phyloP scores from a whole-genome alignment of 2,113 vertebrate species.

The Percopsis transmontana region DNA sequence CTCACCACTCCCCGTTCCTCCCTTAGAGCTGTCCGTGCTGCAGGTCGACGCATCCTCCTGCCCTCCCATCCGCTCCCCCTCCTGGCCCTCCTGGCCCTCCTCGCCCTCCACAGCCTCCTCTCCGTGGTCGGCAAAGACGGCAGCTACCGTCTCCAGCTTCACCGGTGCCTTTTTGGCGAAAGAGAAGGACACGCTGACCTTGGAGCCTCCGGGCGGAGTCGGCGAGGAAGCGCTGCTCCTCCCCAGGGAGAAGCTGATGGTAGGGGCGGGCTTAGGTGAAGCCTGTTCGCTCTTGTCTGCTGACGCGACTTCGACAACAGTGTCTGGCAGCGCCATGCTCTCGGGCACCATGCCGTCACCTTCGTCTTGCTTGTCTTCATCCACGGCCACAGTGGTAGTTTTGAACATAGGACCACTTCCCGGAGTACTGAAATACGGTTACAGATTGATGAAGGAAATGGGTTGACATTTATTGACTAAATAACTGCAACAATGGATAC shows the following conservation, averaged over 20 bases:
- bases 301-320: constrained; percentile 42
- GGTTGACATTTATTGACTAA: no score
- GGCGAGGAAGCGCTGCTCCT: constrained; percentile 81
- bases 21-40: constrained; percentile 76
- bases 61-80: constrained; percentile 76
- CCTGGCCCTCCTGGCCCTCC: constrained; percentile 76
- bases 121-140: constrained; percentile 90
- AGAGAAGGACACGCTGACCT: constrained; percentile 95
- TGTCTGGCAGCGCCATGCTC: constrained; percentile 52
- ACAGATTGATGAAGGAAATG: no score
- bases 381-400: constrained; percentile 92
- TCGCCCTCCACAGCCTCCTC: constrained; percentile 86
- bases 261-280: constrained; percentile 63
- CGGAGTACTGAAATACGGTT: constrained; percentile 81
- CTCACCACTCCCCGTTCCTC: constrained; percentile 58
- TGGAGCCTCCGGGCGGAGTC: constrained; percentile 73
- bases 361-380: constrained; percentile 87
- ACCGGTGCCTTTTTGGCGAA: constrained; percentile 96
- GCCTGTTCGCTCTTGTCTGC: constrained; percentile 59
- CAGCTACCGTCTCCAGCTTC: constrained; percentile 93
- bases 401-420: constrained; percentile 98
- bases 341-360: constrained; percentile 66
- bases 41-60: constrained; percentile 69
- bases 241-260: constrained; percentile 83
- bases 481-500: no score